Base-by-base conservation (phyloP, 2,113 vertebrate genomes). In the Hirundichthys speculiger region DNA sequence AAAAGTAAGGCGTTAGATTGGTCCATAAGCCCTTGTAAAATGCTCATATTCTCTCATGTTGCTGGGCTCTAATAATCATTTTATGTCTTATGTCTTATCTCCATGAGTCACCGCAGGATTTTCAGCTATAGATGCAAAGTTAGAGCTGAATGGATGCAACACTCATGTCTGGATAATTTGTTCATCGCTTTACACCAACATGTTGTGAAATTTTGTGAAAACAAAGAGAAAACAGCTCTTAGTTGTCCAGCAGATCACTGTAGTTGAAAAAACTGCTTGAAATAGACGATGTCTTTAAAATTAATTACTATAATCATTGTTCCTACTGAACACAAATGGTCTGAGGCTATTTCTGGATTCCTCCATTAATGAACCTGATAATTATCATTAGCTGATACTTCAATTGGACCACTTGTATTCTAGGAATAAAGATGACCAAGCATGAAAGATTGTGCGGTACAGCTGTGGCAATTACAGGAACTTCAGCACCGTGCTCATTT, bases 191-290 rank as follows among this genome's bases (percentile, higher is more conserved):
- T 49, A n/a, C 21, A 53, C 4, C 4, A 12, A 38, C 40, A 3
- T 63, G 12, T 65, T n/a, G n/a, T n/a, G n/a, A n/a, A n/a, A n/a
- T n/a, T 64, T 47, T 43, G 47, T 67, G 60, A 52, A 69, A 75
- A 75, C 55, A 63, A 72, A 83, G 73, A 82, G 70, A 80, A 82
- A 82, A 80, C 75, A 77, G 53, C 13, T 64, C 70, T 62, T 75
- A 1, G 30, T 22, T 72, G 6, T 64, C 7, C 22, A 22, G 30
- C 12, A 46, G 2, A 39, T 38, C 5, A 19, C 24, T 5, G n/a
- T 12, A n/a, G 55, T 64, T 61, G 20, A 6, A 49, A 63, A 50
- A 21, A 47, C 34, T 53, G 67, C 67, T 82, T 74, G 13, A 52
- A 46, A 43, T 0, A 41, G 15, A n/a, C 38, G 2, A 2, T 60